Base-by-base conservation (phyloP, 2,888 invertebrate species). In the Monopis laevigella region DNA sequence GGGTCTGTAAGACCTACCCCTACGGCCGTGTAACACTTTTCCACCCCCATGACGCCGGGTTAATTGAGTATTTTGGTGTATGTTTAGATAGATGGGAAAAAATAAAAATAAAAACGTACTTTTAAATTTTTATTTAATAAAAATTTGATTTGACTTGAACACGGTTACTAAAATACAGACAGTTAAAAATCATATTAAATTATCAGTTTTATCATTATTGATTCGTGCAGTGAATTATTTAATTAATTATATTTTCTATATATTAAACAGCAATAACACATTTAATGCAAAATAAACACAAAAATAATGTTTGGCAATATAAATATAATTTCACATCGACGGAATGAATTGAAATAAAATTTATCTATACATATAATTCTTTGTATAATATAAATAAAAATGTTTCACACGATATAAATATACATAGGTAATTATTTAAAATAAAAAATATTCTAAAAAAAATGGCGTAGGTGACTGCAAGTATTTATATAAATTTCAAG, bases 61-160 rank as follows among this genome's bases (percentile, higher is more conserved):
- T n/a, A n/a, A n/a, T n/a, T n/a, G n/a, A n/a, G n/a, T n/a, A n/a
- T n/a, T n/a, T n/a, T n/a, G n/a, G n/a, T n/a, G n/a, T n/a, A n/a
- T n/a, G n/a, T n/a, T n/a, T n/a, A n/a, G n/a, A n/a, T n/a, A n/a
- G n/a, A n/a, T n/a, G n/a, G n/a, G n/a, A n/a, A n/a, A n/a, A 16
- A 32, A 32, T 13, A 11, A 24, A 36, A 39, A 17, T 14, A 29
- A 28, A 29, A 28, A 12, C 3, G 6, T 13, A 34, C 18, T 35
- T 32, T 41, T 27, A 26, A 34, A 55, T 59, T 54, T 48, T 50
- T 45, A 46, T 60, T 78, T 78, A 78, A 75, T 78, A 73, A 80
- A 77, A 78, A 77, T 72, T 68, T 77, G 68, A 72, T 78, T 74
- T 75, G 78, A 80, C 78, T 78, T 77, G 80, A 80, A 80, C 80